Evolutionary conservation across 2,797 vertebrate genomes (phyloP).

Genomic region (Anolis apletophallus): DNA sequence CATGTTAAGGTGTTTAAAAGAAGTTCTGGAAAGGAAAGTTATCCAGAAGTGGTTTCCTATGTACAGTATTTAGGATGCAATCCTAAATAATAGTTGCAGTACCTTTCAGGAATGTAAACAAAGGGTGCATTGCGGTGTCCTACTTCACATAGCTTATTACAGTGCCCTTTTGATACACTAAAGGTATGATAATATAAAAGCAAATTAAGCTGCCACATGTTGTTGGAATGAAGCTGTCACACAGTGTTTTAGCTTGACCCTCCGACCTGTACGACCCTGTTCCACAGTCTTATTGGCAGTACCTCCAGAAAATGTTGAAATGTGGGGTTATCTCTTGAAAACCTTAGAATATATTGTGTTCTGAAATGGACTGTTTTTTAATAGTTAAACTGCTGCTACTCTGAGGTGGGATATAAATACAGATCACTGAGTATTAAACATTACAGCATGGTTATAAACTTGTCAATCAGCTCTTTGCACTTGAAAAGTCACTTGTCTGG

Average conservation of each 20-base stretch:
- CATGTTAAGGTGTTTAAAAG: neutral
- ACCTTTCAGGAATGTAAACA: neutral
- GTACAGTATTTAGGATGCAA: neutral
- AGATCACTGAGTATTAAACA: neutral
- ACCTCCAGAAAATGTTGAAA: neutral
- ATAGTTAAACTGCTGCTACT: neutral
- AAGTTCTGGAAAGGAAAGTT: neutral
- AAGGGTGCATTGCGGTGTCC: neutral
- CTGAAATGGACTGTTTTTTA: neutral
- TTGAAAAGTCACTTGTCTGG: slow-evolving; percentile 53
- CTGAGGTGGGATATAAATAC: neutral
- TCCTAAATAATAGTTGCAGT: neutral
- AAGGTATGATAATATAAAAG: neutral
- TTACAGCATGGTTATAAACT: neutral
- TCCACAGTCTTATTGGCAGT: neutral
- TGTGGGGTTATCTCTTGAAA: neutral
- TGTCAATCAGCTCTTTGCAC: slow-evolving; percentile 47
- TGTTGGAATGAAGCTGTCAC: neutral
- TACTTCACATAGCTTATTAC: neutral
- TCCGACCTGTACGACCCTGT: neutral
- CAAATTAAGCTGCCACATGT: neutral
- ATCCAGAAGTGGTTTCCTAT: neutral
- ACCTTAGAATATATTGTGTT: neutral
- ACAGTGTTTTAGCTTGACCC: neutral
- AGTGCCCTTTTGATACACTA: neutral